phyloP scores from a whole-genome alignment of 1,140 invertebrate genomes.

The Drosophila lacertosa region DNA sequence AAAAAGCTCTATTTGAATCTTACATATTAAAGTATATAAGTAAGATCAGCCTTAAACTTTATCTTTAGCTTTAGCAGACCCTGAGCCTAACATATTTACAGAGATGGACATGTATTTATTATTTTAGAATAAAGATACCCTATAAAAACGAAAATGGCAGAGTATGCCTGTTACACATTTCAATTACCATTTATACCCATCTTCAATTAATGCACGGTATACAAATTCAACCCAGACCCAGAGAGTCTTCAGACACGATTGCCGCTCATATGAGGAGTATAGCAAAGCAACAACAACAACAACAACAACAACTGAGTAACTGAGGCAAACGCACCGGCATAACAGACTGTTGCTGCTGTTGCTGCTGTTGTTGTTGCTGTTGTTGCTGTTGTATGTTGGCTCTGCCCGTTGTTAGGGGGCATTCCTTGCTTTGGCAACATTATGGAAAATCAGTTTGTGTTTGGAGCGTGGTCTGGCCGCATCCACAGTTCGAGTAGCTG shows the following conservation, averaged over 20 bases:
- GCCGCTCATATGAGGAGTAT: slow-evolving; percentile 23
- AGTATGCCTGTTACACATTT: too few species aligned
- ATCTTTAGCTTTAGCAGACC: too few species aligned
- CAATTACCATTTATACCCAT: too few species aligned
- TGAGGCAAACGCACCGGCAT: slow-evolving; percentile 68
- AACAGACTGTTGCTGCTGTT: slow-evolving; percentile 71
- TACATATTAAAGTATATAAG: too few species aligned
- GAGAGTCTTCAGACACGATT: slow-evolving; percentile 60
- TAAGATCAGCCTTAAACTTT: too few species aligned
- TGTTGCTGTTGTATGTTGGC: slow-evolving; percentile 46
- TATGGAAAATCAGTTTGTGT: slow-evolving; percentile 81
- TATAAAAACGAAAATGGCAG: too few species aligned
- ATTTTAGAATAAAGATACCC: too few species aligned
- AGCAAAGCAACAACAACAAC: slow-evolving; percentile 25
- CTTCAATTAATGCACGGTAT: not conserved
- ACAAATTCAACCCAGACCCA: slow-evolving; percentile 52
- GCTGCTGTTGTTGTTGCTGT: slow-evolving; percentile 66
- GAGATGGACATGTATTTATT: too few species aligned
- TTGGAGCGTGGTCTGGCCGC: slow-evolving; percentile 61
- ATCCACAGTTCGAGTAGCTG: slow-evolving; percentile 34
- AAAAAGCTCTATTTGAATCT: too few species aligned
- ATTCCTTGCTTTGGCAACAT: slow-evolving; percentile 73
- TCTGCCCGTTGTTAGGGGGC: slow-evolving; percentile 68
- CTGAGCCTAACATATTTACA: too few species aligned
- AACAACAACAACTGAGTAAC: slow-evolving; percentile 32